Conservation (phyloP, 2,113 vertebrate species). For the Cyanoramphus novaezelandiae region DNA sequence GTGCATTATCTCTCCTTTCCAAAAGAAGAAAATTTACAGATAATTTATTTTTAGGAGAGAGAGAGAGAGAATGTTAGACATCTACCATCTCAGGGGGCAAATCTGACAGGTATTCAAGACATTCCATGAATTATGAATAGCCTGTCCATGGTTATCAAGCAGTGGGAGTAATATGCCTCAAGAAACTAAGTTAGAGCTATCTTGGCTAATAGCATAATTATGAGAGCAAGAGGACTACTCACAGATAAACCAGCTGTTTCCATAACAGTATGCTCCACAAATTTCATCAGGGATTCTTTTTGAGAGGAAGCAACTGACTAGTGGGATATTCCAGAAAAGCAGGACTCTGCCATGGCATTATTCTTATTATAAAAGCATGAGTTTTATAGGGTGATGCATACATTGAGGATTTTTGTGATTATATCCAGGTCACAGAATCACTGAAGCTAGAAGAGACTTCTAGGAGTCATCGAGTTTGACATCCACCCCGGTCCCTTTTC, state of each 20-base stretch:
- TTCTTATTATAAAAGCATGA: background rate
- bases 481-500: background rate
- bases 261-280: background rate
- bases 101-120: background rate
- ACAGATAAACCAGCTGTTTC: background rate
- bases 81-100: background rate
- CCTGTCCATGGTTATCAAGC: background rate
- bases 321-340: background rate
- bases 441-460: background rate
- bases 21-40: background rate
- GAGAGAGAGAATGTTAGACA: background rate
- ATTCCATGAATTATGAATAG: background rate
- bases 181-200: background rate
- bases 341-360: background rate
- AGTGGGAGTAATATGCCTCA: background rate
- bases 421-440: background rate
- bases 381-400: background rate
- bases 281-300: background rate
- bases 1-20: background rate
- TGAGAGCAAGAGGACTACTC: background rate
- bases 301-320: background rate
- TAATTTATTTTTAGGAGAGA: background rate
- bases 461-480: background rate
- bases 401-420: background rate
- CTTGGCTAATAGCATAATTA: background rate